Evolutionary conservation across 64 coral and sea anemone species (phyloP).

Genomic region (Stylophora pistillata): DNA sequence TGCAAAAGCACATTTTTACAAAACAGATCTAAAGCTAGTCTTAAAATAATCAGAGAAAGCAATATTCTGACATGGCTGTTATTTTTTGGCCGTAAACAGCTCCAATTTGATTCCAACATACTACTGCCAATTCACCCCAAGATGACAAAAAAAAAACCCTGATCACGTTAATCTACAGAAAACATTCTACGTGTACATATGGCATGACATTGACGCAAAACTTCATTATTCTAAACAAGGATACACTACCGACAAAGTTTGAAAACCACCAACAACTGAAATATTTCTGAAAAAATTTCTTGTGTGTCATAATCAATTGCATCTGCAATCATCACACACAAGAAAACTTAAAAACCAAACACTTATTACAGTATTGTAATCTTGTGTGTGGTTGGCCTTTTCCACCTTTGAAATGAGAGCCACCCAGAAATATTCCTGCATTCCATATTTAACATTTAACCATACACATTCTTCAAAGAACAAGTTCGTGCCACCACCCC

Average conservation of each 20-base stretch:
- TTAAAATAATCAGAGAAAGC: not conserved
- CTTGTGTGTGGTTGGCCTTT: too few relatives aligned
- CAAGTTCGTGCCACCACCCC: conserved; percentile 12
- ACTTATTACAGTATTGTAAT: too few relatives aligned
- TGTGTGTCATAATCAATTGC: too few relatives aligned
- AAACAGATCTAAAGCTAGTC: not conserved
- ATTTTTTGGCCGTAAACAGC: not conserved
- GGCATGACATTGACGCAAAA: not conserved
- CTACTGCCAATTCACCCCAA: not conserved
- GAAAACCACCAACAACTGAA: too few relatives aligned
- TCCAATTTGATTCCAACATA: conserved; percentile 31
- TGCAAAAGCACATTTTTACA: not conserved
- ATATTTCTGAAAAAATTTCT: too few relatives aligned
- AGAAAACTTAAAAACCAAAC: too few relatives aligned
- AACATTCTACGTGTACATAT: not conserved
- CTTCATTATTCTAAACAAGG: not conserved
- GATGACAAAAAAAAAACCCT: not conserved
- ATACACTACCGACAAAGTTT: not conserved
- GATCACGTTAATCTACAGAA: conserved; percentile 4
- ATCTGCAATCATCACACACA: too few relatives aligned
- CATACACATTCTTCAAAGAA: conserved; percentile 33
- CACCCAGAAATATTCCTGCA: too few relatives aligned
- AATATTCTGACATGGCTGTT: not conserved
- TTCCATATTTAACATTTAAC: not conserved
- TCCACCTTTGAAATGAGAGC: too few relatives aligned